A percentile compares a stretch with the other conserved stretches of the same genome.
Conservation (phyloP, 2,797 vertebrate species). For the Mastacembelus armatus region DNA sequence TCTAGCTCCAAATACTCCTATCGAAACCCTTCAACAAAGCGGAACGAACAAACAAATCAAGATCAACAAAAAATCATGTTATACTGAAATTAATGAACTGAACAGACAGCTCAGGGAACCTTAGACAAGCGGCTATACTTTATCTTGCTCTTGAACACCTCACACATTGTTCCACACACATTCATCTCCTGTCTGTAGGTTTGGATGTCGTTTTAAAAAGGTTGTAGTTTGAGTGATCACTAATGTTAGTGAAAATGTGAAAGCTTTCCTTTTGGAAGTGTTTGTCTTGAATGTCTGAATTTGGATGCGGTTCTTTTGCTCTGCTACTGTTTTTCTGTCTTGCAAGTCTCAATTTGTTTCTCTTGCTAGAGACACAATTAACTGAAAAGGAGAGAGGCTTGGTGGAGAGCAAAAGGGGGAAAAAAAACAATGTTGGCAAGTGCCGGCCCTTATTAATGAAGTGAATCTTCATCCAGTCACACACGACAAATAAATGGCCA, state of each 20-base stretch:
- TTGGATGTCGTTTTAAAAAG: too few relatives aligned
- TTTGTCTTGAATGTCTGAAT: neutral
- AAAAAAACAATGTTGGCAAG: conserved; percentile 66
- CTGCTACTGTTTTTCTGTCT: conserved; percentile 8
- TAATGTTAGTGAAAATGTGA: neutral
- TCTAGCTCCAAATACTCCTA: too few relatives aligned
- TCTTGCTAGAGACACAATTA: conserved; percentile 60
- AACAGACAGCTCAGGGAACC: too few relatives aligned
- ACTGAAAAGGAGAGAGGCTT: conserved; percentile 33
- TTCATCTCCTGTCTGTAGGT: too few relatives aligned
- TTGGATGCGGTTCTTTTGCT: neutral
- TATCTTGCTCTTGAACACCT: too few relatives aligned
- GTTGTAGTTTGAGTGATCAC: too few relatives aligned
- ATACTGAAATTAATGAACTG: too few relatives aligned
- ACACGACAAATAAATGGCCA: conserved; percentile 81
- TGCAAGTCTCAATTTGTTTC: conserved; percentile 34
- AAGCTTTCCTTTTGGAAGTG: neutral
- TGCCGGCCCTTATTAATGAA: conserved; percentile 81
- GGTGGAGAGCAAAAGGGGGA: conserved; percentile 35
- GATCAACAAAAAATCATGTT: too few relatives aligned
- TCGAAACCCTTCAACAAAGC: too few relatives aligned
- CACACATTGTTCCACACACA: too few relatives aligned
- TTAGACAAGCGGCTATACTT: too few relatives aligned
- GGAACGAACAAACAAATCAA: too few relatives aligned
- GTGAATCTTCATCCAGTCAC: conserved; percentile 84